Base-by-base conservation (phyloP, 1,140 invertebrate species). In the Samia ricini region DNA sequence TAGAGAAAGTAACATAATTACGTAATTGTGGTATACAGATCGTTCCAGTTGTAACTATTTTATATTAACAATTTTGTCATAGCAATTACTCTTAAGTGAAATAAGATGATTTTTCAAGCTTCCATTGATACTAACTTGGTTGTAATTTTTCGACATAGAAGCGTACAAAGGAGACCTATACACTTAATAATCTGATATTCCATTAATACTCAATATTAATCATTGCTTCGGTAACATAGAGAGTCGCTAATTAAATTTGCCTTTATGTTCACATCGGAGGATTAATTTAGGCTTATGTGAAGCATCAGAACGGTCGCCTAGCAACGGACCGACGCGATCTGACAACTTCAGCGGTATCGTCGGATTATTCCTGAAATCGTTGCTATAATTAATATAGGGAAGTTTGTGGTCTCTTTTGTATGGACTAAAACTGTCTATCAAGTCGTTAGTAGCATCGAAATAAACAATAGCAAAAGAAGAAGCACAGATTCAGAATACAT, bases 181-280 rank as follows among this genome's bases (percentile, higher is more conserved):
- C 33, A 42, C 10, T 42, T 42, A 42, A 42, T 42, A 42, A 10
- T 15, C 33, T 42, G 33, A 10, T 29, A 1, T 10, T 29, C 26
- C 26, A 29, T 29, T 8, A 29, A 42, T 42, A 42, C 33, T 15
- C 33, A 42, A 12, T 42, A 42, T 42, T 42, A 42, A 42, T 42
- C 33, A 42, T 42, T 42, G 33, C 33, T 12, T 42, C 33, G 33
- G 7, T 15, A 42, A 42, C n/a, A 42, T 42, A 42, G 33, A 24
- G 52, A 55, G 52, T 55, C 22, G 52, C 64, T 79, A 81, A 81
- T 81, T 79, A 77, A 79, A 78, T 80, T 72, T 69, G 72, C 71
- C 74, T 72, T 74, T 78, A 77, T 67, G 66, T 61, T 73, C 64
- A 62, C 56, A 51, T 60, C 60, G 60, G 23, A 51, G 71, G 65